Percentiles rank a stretch among this genome's conserved stretches.
Conservation (phyloP, 2,797 vertebrate genomes). For the Petrocephalus schoutedeni region DNA sequence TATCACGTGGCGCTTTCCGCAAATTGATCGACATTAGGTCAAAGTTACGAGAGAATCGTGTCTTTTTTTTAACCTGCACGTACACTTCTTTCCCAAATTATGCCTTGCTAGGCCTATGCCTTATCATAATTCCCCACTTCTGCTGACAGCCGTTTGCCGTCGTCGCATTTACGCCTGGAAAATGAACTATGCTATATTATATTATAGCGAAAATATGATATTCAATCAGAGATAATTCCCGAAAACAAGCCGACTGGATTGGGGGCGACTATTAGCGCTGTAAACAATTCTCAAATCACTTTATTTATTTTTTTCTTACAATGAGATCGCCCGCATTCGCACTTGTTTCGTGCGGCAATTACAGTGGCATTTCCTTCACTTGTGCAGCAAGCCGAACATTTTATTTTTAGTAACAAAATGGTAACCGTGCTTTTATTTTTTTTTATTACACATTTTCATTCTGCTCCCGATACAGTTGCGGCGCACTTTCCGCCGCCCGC, state of each 20-base stretch:
- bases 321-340: constrained; percentile 1
- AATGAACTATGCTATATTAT: not conserved
- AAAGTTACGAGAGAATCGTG: not conserved
- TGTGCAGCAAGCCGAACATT: constrained; percentile 24
- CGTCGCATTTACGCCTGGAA: not conserved
- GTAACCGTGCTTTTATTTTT: constrained; percentile 28
- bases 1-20: constrained; percentile 9
- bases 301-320: not conserved
- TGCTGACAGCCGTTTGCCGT: not conserved
- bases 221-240: not conserved
- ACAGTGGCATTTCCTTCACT: constrained; percentile 24
- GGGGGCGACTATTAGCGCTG: not conserved
- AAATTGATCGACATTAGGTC: constrained; percentile 9
- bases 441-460: constrained; percentile 21
- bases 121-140: constrained; percentile 4
- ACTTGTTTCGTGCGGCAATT: constrained; percentile 17
- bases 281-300: constrained; percentile 6
- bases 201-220: constrained; percentile 8
- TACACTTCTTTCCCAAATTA: not conserved
- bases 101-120: constrained; percentile 16
- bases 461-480: not conserved
- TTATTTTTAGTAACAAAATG: constrained; percentile 41
- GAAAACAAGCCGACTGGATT: not conserved
- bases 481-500: not conserved
- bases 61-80: not conserved